These are phyloP conservation scores for Microvelia longipes DNA, from an alignment of 1,140 invertebrate species.

Conservation along the genomic window DNA sequence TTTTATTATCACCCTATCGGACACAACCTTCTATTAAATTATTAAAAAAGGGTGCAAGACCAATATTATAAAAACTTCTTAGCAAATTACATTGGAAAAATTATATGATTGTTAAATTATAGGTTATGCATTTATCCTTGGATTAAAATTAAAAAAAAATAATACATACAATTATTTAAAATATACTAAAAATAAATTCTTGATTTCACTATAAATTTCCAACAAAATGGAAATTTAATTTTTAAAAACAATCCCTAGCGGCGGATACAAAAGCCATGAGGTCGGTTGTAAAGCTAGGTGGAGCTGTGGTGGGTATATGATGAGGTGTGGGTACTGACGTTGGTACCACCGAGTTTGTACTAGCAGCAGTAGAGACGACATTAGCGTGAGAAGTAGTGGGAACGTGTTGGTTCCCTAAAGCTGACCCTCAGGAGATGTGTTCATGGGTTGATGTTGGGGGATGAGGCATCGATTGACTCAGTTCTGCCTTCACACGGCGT, in stretches of 20 bases:
- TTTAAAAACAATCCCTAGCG: slow-evolving; percentile 24
- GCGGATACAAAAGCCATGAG: slow-evolving; percentile 25
- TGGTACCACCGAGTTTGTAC: no score
- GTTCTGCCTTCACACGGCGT: slow-evolving; percentile 54
- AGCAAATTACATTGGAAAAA: no score
- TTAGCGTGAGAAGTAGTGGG: background rate
- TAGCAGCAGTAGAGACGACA: background rate
- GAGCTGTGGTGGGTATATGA: slow-evolving; percentile 1
- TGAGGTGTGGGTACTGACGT: background rate
- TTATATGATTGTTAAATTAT: no score
- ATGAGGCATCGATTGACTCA: slow-evolving; percentile 42
- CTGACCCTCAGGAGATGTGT: slow-evolving; percentile 21
- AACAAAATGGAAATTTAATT: background rate
- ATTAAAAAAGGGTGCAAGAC: no score
- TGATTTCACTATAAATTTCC: no score
- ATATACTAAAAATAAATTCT: no score
- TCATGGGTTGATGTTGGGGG: slow-evolving; percentile 6
- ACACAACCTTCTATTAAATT: no score
- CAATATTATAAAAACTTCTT: no score
- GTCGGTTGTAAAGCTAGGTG: slow-evolving; percentile 21
- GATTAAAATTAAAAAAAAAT: no score
- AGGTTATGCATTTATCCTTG: no score
- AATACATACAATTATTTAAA: no score
- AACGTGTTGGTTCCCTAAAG: slow-evolving; percentile 10
- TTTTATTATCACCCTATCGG: no score